These are phyloP conservation scores for Pollenia amentaria DNA, from an alignment of 2,888 invertebrate species.

Conservation along the genomic window DNA sequence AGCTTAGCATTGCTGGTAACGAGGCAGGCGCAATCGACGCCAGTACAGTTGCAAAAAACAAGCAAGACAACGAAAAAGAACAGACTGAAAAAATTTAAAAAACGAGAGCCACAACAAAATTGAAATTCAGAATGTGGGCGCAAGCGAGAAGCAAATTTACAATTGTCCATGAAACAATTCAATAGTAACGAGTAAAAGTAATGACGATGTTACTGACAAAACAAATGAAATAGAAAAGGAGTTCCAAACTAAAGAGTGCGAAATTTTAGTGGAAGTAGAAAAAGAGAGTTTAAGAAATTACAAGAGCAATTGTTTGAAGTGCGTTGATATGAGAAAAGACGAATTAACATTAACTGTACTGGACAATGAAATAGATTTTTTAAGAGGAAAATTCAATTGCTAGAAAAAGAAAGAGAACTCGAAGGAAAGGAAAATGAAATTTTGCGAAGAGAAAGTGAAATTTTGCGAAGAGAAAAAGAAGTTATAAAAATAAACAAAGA, in stretches of 20 bases:
- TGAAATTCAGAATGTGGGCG: constrained; percentile 8
- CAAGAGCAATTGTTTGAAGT: background rate
- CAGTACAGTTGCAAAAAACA: background rate
- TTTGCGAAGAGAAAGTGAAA: constrained; percentile 27
- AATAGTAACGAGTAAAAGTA: background rate
- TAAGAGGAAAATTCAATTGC: constrained; percentile 1
- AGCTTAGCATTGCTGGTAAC: background rate
- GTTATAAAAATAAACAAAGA: background rate
- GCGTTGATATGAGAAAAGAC: background rate
- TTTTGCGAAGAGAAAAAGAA: background rate
- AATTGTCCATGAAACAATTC: constrained; percentile 19
- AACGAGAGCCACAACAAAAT: constrained; percentile 31
- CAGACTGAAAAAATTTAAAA: background rate
- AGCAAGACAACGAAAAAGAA: constrained; percentile 9
- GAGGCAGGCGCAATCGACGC: background rate
- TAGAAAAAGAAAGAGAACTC: constrained; percentile 7
- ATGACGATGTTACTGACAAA: constrained; percentile 2
- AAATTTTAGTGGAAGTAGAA: background rate
- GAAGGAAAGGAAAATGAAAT: constrained; percentile 22
- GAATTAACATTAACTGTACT: background rate
- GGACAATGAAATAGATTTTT: background rate
- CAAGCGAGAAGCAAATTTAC: constrained; percentile 16
- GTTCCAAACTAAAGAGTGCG: background rate
- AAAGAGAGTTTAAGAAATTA: constrained; percentile 9
- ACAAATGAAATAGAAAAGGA: background rate